A percentile compares a stretch with the other conserved stretches of the same genome.
Evolutionary conservation across 2,888 invertebrate species (phyloP).

Genomic region (Ametastegia equiseti): DNA sequence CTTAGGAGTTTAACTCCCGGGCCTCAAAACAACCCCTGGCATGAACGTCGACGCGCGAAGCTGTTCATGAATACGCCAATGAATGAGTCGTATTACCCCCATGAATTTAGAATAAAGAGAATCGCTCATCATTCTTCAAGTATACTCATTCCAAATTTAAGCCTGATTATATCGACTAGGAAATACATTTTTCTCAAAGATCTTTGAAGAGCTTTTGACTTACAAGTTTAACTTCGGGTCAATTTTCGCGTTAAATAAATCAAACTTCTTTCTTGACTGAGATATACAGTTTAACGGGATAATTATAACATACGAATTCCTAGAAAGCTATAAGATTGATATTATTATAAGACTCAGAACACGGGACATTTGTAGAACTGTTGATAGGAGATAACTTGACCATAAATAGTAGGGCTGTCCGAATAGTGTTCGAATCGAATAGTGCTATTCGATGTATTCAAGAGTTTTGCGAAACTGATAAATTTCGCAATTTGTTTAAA

Average conservation of each 20-base stretch:
- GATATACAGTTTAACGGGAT: too few species aligned
- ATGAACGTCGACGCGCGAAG: background rate
- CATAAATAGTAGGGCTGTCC: too few species aligned
- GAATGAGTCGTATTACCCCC: constrained; percentile 33
- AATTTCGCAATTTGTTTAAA: too few species aligned
- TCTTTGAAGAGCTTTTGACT: background rate
- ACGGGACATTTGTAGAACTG: too few species aligned
- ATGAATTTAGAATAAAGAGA: constrained; percentile 35
- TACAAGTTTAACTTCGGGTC: background rate
- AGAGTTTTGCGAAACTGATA: too few species aligned
- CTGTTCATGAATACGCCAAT: constrained; percentile 43
- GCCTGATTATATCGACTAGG: background rate
- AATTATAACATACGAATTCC: too few species aligned
- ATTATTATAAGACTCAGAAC: too few species aligned
- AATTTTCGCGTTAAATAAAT: background rate
- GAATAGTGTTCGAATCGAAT: too few species aligned
- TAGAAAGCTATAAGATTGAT: too few species aligned
- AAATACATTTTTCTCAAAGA: background rate
- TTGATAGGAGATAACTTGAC: too few species aligned
- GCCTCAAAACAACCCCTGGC: constrained; percentile 40
- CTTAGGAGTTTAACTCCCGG: constrained; percentile 36
- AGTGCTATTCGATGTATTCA: too few species aligned
- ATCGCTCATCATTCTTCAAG: background rate
- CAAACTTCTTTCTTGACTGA: too few species aligned
- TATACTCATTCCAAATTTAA: background rate